Conservation (phyloP, 2,797 vertebrate species). For the Coracias cyanogaster region DNA sequence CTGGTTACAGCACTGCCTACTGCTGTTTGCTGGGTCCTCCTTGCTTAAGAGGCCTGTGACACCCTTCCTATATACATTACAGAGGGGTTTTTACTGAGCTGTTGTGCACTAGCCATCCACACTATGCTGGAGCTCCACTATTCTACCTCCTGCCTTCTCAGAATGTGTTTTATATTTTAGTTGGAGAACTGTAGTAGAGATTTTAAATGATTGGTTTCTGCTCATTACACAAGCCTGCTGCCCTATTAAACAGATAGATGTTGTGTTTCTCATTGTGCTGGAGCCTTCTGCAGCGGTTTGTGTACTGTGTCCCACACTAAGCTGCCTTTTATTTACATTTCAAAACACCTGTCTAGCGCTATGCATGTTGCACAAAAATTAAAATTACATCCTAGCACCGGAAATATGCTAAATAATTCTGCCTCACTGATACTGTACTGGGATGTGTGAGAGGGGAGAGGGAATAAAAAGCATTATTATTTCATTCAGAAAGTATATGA, state of each 20-base stretch:
- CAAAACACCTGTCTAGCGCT: slow-evolving; percentile 29
- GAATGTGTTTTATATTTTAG: slow-evolving; percentile 31
- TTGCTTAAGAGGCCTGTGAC: background rate
- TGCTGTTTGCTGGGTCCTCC: background rate
- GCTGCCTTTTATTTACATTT: slow-evolving; percentile 25
- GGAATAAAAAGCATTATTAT: background rate
- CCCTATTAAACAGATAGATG: slow-evolving; percentile 25
- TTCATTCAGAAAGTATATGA: background rate
- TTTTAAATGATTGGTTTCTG: slow-evolving; percentile 16
- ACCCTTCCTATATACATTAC: background rate
- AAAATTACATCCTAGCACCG: background rate
- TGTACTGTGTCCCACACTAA: background rate
- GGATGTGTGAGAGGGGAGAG: background rate
- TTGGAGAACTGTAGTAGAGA: background rate
- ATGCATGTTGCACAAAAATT: background rate
- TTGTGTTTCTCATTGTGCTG: background rate
- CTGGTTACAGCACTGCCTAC: background rate
- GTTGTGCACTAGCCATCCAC: background rate
- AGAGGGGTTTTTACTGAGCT: background rate
- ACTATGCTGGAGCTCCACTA: background rate
- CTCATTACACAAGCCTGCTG: background rate
- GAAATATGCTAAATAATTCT: slow-evolving; percentile 40
- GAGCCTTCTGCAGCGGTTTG: background rate
- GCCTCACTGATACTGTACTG: background rate
- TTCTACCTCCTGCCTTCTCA: background rate